phyloP scores from a whole-genome alignment of 2,797 vertebrate genomes.

The Cercopithecus diana region DNA sequence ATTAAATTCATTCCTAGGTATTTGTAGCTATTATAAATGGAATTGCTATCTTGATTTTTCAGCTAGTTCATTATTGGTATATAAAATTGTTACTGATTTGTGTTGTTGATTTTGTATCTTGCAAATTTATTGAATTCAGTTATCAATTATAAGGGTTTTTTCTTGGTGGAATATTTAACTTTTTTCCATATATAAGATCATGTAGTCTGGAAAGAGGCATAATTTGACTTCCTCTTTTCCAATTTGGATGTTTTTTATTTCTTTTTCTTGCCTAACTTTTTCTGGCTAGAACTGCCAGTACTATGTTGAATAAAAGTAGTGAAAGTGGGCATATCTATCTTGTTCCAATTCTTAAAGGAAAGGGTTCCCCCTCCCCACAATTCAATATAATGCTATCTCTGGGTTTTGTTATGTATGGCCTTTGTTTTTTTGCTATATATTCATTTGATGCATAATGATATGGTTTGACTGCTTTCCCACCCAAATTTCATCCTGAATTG shows the following conservation, averaged over 20 bases:
- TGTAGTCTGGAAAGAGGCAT: not conserved
- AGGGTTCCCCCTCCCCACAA: not conserved
- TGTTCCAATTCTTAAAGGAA: not conserved
- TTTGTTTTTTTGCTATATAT: not conserved
- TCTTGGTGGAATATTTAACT: not conserved
- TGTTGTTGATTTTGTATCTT: not conserved
- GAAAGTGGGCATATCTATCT: not conserved
- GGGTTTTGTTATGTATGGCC: not conserved
- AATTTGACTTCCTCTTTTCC: not conserved
- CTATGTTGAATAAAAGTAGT: not conserved
- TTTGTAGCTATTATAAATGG: not conserved
- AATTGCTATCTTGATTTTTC: not conserved
- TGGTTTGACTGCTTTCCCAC: not conserved
- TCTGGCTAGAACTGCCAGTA: not conserved
- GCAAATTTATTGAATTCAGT: not conserved
- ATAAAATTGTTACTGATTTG: not conserved
- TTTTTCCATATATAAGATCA: not conserved
- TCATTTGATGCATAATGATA: not conserved
- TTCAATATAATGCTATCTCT: not conserved
- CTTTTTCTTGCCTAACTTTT: not conserved
- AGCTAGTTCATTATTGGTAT: not conserved
- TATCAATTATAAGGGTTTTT: not conserved
- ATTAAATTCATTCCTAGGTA: not conserved
- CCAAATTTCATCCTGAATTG: not conserved
- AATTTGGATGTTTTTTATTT: not conserved